phyloP scores from a whole-genome alignment of 2,797 vertebrate species.

The Urocyon cinereoargenteus region DNA sequence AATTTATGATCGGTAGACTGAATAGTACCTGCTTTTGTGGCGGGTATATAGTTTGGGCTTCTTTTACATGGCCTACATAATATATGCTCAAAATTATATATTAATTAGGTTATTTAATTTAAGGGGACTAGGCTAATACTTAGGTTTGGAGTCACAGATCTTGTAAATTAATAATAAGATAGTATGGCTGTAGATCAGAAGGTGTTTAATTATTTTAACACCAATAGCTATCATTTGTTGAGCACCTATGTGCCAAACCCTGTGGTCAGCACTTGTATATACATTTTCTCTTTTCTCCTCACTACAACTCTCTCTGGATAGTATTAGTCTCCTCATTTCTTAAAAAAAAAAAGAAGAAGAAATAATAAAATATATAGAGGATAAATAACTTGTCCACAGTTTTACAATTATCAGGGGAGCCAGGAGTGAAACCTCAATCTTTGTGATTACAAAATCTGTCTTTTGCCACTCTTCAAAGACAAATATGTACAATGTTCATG shows the following conservation, averaged over 20 bases:
- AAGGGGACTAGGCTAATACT: not conserved
- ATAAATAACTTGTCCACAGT: not conserved
- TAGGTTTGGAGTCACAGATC: not conserved
- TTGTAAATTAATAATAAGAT: not conserved
- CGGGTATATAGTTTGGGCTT: not conserved
- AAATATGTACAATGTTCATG: rapidly evolving
- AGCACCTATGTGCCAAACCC: not conserved
- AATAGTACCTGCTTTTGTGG: not conserved
- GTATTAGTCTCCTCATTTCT: not conserved
- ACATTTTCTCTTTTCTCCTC: not conserved
- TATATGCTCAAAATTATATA: not conserved
- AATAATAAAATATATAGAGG: not conserved
- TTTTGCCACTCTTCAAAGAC: not conserved
- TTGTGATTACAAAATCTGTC: not conserved
- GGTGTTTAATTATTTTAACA: not conserved
- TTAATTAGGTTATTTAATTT: not conserved
- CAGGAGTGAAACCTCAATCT: not conserved
- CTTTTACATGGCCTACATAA: not conserved
- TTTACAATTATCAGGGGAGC: not conserved
- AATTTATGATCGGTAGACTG: not conserved
- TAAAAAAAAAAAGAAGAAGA: not conserved
- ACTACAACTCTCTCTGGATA: not conserved
- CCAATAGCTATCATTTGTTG: not conserved
- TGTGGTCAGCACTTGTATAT: not conserved
- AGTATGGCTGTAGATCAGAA: not conserved